These are phyloP conservation scores for Dendrolimus houi DNA, from an alignment of 2,888 invertebrate genomes.

Conservation along the genomic window DNA sequence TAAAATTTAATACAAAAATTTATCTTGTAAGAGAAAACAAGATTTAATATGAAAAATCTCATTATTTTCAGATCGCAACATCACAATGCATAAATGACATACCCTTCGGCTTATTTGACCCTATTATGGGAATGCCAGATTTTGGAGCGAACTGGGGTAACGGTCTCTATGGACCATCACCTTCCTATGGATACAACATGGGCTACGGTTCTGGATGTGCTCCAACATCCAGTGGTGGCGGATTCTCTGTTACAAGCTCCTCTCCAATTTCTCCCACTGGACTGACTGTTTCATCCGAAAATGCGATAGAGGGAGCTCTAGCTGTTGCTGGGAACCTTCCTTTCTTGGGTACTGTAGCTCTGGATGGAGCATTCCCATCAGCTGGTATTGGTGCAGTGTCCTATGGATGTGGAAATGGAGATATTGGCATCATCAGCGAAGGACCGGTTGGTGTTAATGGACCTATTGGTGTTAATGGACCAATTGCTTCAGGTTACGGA, in stretches of 20 bases:
- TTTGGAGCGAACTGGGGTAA: not conserved
- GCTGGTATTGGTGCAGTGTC: slow-evolving; percentile 26
- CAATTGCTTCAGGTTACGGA: not conserved
- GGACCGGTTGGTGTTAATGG: slow-evolving; percentile 4
- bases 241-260: slow-evolving; percentile 18
- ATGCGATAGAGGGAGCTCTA: slow-evolving; percentile 29
- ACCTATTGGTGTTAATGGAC: not conserved
- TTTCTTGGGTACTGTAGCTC: slow-evolving; percentile 26
- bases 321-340: slow-evolving; percentile 29
- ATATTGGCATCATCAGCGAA: slow-evolving; percentile 13
- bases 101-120: not conserved
- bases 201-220: slow-evolving; percentile 8
- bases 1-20: too few species aligned
- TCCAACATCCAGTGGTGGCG: slow-evolving; percentile 18
- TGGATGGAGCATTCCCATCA: slow-evolving; percentile 28
- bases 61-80: not conserved
- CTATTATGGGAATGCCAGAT: not conserved
- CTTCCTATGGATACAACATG: not conserved
- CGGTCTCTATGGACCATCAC: not conserved
- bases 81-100: not conserved
- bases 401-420: slow-evolving; percentile 24
- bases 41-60: too few species aligned
- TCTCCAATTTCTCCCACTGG: slow-evolving; percentile 29
- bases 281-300: slow-evolving; percentile 34
- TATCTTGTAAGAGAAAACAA: too few species aligned